phyloP scores from a whole-genome alignment of 2,113 vertebrate genomes.

The Muntiacus reevesi region DNA sequence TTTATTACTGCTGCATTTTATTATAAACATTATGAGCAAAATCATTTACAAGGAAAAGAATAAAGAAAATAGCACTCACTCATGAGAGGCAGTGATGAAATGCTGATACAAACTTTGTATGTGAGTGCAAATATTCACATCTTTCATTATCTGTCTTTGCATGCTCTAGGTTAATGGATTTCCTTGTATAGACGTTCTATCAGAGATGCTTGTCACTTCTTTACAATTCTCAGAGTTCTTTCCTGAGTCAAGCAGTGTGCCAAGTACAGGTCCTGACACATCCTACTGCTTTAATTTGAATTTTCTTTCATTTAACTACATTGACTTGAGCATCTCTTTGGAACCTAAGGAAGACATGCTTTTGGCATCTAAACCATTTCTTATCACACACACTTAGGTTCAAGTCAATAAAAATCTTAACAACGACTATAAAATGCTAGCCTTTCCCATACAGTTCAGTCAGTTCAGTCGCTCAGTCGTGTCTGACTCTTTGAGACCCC shows the following conservation, averaged over 20 bases:
- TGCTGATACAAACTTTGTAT: not conserved
- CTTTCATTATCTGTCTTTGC: not conserved
- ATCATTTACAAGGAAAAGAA: not conserved
- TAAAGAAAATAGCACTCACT: not conserved
- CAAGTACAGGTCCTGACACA: not conserved
- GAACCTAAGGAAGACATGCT: not conserved
- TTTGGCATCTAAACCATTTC: not conserved
- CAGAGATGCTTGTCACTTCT: not conserved
- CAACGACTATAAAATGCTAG: not conserved
- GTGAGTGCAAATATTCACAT: not conserved
- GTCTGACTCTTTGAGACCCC: too few relatives aligned
- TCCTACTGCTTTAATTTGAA: not conserved
- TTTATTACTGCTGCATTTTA: constrained; percentile 60
- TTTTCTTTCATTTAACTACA: not conserved
- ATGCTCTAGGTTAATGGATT: not conserved
- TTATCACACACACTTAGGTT: not conserved
- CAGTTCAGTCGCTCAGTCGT: too few relatives aligned
- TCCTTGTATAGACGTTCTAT: not conserved
- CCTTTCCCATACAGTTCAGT: not conserved
- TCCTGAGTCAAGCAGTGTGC: not conserved
- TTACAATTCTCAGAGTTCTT: not conserved
- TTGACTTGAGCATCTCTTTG: not conserved
- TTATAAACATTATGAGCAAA: constrained; percentile 33
- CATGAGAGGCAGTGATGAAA: not conserved
- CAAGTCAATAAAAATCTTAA: not conserved